Conservation (phyloP, 2,113 vertebrate genomes). For the Tupaia tana region DNA sequence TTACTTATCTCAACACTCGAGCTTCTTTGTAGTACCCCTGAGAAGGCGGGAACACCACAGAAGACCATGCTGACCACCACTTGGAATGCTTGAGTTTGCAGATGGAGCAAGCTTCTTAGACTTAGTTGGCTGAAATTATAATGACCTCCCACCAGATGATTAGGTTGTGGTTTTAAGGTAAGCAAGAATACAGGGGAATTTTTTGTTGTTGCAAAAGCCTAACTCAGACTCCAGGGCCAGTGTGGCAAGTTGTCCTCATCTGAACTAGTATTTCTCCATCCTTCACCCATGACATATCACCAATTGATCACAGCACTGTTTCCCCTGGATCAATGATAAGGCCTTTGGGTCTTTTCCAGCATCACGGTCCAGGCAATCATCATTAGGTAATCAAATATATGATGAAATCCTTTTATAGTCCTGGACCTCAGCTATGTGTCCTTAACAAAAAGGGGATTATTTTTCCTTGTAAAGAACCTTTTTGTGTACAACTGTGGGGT, state of each 20-base stretch:
- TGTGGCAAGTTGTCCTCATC: neutral
- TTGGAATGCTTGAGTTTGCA: fast-evolving
- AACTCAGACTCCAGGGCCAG: neutral
- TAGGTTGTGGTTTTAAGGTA: neutral
- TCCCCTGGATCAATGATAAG: neutral
- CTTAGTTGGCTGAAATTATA: neutral
- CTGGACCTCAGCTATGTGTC: neutral
- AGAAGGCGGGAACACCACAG: fast-evolving
- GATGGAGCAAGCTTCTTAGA: neutral
- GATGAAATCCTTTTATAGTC: neutral
- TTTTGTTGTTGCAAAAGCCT: neutral
- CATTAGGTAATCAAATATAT: fast-evolving
- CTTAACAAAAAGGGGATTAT: neutral
- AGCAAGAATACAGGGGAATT: neutral
- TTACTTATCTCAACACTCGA: fast-evolving
- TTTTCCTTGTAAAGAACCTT: neutral
- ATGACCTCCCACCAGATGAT: neutral
- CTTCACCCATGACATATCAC: neutral
- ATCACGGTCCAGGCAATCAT: too few species aligned
- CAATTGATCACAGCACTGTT: fast-evolving
- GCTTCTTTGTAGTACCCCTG: fast-evolving
- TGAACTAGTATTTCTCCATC: neutral
- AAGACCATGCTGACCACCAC: neutral
- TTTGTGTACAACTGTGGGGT: neutral
- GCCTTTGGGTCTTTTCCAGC: fast-evolving